Conservation (phyloP, 2,113 vertebrate genomes). For the Chinchilla lanigera region DNA sequence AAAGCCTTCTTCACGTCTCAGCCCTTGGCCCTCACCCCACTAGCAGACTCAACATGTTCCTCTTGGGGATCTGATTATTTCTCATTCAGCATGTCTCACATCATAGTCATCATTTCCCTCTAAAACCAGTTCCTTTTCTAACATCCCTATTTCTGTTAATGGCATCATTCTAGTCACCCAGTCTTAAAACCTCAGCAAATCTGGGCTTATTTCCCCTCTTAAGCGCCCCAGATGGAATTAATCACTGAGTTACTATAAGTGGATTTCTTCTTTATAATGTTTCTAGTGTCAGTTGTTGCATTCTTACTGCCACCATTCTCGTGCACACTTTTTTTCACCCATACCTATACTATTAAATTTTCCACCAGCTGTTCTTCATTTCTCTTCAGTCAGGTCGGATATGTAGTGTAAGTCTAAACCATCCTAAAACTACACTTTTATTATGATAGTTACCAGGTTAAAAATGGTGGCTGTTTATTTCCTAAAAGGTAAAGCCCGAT, state of each 20-base stretch:
- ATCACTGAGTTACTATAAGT: slow-evolving; percentile 27
- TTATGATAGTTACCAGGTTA: background rate
- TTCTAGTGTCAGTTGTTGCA: background rate
- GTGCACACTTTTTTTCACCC: background rate
- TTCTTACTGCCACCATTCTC: background rate
- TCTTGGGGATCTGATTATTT: slow-evolving; percentile 20
- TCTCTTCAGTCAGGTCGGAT: background rate
- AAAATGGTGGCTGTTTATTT: slow-evolving; percentile 38
- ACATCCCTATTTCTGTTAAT: slow-evolving; percentile 65
- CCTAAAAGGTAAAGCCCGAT: slow-evolving; percentile 30
- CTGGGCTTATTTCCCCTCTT: slow-evolving; percentile 48
- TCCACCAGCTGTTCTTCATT: background rate
- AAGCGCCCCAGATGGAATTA: background rate
- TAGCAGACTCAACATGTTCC: background rate
- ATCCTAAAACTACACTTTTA: slow-evolving; percentile 22
- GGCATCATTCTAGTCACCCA: slow-evolving; percentile 29
- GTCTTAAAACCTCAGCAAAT: slow-evolving; percentile 54
- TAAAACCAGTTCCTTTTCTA: slow-evolving; percentile 64
- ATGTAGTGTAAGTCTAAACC: background rate
- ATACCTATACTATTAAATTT: background rate
- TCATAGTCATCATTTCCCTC: slow-evolving; percentile 46
- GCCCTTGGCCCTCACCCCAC: background rate
- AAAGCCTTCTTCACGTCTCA: background rate
- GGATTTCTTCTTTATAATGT: background rate
- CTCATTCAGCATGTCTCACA: slow-evolving; percentile 59